Evolutionary conservation across 2,113 vertebrate genomes (phyloP), one percentile per base, ranked within the genome.

Genomic region (Chionis minor): DNA sequence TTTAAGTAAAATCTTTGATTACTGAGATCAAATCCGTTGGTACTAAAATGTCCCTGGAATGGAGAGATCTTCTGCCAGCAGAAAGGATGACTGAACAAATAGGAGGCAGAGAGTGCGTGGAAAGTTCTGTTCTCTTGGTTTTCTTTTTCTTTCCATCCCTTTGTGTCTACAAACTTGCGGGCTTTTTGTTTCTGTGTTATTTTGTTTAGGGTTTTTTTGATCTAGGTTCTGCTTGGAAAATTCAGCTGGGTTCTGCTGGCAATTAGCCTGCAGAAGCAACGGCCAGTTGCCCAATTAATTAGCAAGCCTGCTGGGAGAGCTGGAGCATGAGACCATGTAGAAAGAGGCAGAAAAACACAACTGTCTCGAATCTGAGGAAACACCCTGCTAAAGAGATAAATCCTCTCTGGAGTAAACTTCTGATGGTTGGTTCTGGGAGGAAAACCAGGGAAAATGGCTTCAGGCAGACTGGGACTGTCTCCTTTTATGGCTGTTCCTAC

Each of bases 201-300:
- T 87, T 85, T 71, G 28, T 71, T 62, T 49, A 30, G 15, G 9
- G 8, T 0, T 7, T 27, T 78, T n/a, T 87, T 96, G 13, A 89
- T 87, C 54, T 35, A 16, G 28, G 58, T 78, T 90, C 88, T 62
- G 30, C 81, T 78, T 87, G 91, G 81, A 70, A 84, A 58, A 84
- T 70, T 67, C 69, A 84, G 49, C 87, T 65, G 72, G 38, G 63
- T 73, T 79, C 49, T 74, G 55, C 78, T 12, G 3, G 35, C 92
- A 96, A 87, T 96, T 89, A 93, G 63, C 59, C 75, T 55, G 12
- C 61, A 96, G 51, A 79, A 88, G 63, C 69, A 78, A 33, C 9
- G 4, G 72, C 81, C 26, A 23, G 16, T 71, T 94, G 42, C 81
- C 33, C 87, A 86, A 71, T 84, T 93, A 91, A 89, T 95, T 84